Conservation (phyloP, 2,113 vertebrate genomes). For the Pyrgilauda ruficollis region DNA sequence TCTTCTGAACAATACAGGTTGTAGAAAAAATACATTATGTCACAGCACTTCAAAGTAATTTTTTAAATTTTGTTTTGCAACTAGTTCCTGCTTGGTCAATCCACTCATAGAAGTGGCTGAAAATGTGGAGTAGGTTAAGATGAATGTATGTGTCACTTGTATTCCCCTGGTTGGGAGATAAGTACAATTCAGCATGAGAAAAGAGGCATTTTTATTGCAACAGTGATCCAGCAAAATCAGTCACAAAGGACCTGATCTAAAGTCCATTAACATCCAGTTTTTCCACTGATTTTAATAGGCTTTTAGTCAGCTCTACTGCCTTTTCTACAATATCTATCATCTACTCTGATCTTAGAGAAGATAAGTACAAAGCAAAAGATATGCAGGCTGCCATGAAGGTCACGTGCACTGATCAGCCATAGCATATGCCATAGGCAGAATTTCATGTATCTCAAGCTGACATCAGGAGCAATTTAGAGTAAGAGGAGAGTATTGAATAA, state of each 20-base stretch:
- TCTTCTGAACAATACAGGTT: background rate
- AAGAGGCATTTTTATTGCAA: background rate
- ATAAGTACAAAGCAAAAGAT: background rate
- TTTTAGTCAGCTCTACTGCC: background rate
- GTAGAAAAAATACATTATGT: background rate
- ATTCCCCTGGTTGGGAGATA: background rate
- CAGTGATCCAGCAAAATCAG: background rate
- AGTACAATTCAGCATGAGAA: background rate
- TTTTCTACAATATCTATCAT: background rate
- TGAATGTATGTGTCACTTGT: background rate
- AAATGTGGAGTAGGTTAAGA: slow-evolving; percentile 1
- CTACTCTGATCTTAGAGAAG: background rate
- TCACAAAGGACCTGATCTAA: background rate
- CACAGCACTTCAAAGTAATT: background rate
- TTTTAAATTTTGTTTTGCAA: background rate
- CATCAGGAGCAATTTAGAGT: slow-evolving; percentile 17
- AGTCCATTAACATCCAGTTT: background rate
- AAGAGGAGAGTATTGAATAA: slow-evolving; percentile 38
- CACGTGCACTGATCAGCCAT: background rate
- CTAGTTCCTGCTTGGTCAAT: background rate
- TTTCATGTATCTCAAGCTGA: background rate
- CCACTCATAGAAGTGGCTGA: background rate
- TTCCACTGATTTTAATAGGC: background rate
- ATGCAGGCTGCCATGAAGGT: background rate
- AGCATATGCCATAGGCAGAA: background rate